Evolutionary conservation across 1,140 invertebrate species (phyloP), one percentile per base, ranked within the genome.

Genomic region (Neodiprion virginianus): DNA sequence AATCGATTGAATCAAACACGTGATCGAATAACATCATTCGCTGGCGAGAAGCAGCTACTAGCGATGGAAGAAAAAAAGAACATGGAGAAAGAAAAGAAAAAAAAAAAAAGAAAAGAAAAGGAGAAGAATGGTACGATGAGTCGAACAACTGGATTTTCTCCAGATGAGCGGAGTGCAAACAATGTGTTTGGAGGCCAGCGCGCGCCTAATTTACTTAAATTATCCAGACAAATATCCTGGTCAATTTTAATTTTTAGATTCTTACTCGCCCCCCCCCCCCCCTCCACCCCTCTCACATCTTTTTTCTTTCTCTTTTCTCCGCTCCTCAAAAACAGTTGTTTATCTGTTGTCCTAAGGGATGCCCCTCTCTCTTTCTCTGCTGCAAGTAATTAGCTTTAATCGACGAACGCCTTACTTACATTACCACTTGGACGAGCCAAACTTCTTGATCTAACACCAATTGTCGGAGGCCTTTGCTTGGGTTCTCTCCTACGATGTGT

Each of bases 171-270:
- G 91, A 92, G 92, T 94, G 93, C 93, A 95, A 95, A 95, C 94
- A 95, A 95, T 95, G 94, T 94, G 94, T 94, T 93, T 94, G 93
- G 93, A 93, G 93, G 93, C 93, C 93, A 93, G 92, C 92, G 90
- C 90, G 28, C 90, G 90, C 89, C 89, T 89, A 90, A 88, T 83
- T 61, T 61, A 61, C 53, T 61, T 61, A 61, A 2, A 61, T 61
- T 61, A 61, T 61, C 53, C 53, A n/a, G 53, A 61, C 8, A 61
- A 8, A 12, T 12, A 61, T 8, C n/a, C 1, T 11, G n/a, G 2
- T 61, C n/a, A n/a, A 61, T n/a, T 61, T 65, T 8, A 23, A 28
- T 71, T 71, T 75, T n/a, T 61, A 21, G 17, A 21, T 48, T 81
- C 76, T 75, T 74, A 50, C 77, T 76, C 73, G 76, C 0, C 2